Evolutionary conservation across 2,888 invertebrate genomes (phyloP), one percentile per base, ranked within the genome.

Genomic region (Drosophila birchii): DNA sequence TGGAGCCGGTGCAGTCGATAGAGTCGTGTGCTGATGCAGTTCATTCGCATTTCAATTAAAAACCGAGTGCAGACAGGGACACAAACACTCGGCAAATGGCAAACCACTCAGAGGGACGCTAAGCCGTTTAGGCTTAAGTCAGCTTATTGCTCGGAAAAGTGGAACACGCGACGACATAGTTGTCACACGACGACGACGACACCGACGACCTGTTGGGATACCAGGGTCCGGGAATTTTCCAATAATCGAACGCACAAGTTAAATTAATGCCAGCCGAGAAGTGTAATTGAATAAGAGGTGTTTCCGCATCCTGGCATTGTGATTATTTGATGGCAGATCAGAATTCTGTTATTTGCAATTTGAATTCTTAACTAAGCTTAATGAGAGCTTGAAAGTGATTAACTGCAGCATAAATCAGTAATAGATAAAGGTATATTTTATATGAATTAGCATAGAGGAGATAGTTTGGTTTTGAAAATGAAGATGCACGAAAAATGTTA

Each of bases 11-110:
- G 49, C n/a, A 18, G 29, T 36, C 34, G 36, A 18, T 45, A 32
- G 11, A 49, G 32, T 56, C 39, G 63, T 60, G 34, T 60, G 34
- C 51, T 44, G 49, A 26, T 74, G 54, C 49, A 78, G 81, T 81
- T 79, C 79, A 81, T 79, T 80, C 76, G 79, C 80, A 67, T 80
- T 81, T 76, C 79, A 74, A 74, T 79, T 81, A 80, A 76, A 76
- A 53, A n/a, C 62, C 43, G 43, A 58, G 49, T 54, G 45, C 61
- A 53, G 64, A 47, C 47, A 43, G 20, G 49, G 53, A 72, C 34
- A 51, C 60, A 61, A 29, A 45, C 73, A 55, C 66, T 55, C 44
- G 54, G 58, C 57, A 44, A 73, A 75, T 73, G 73, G 63, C 67
- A 55, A 75, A 64, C 60, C 79, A 77, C 78, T 68, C 67, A 57